These are phyloP conservation scores for Acanthopagrus latus DNA, from an alignment of 2,797 vertebrate species.

Conservation along the genomic window DNA sequence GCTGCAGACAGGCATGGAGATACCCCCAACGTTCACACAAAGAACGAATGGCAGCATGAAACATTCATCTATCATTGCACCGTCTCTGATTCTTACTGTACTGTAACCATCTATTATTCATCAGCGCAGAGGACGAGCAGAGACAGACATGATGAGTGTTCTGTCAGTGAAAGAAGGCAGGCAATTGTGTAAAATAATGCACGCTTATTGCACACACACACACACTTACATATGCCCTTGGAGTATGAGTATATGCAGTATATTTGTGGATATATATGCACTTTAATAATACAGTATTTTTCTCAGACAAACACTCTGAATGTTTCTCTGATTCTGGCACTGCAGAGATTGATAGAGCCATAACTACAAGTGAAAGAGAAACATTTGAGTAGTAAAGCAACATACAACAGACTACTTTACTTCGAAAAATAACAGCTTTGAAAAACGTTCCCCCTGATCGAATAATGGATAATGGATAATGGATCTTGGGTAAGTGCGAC, in stretches of 20 bases:
- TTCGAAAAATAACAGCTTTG: too few relatives aligned
- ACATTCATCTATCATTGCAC: slow-evolving; percentile 70
- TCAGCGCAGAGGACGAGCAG: slow-evolving; percentile 48
- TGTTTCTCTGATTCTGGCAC: slow-evolving; percentile 10
- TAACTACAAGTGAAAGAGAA: background rate
- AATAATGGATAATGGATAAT: too few relatives aligned
- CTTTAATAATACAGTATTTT: background rate
- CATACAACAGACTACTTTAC: too few relatives aligned
- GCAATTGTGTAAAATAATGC: slow-evolving; percentile 18
- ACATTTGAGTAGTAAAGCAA: background rate
- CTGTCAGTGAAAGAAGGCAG: slow-evolving; percentile 32
- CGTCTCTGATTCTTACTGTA: slow-evolving; percentile 67
- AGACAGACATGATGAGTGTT: slow-evolving; percentile 48
- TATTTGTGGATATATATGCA: background rate
- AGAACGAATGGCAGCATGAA: slow-evolving; percentile 64
- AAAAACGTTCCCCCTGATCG: too few relatives aligned
- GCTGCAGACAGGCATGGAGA: slow-evolving; percentile 36
- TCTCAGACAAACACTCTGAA: background rate
- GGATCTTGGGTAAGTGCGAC: too few relatives aligned
- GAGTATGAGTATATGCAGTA: background rate
- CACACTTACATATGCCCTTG: slow-evolving; percentile 5
- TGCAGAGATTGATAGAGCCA: background rate
- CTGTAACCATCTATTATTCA: slow-evolving; percentile 74
- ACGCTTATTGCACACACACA: background rate
- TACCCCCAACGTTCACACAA: slow-evolving; percentile 50